Conservation (phyloP, 2,888 invertebrate genomes). For the Drosophila sordidapex region DNA sequence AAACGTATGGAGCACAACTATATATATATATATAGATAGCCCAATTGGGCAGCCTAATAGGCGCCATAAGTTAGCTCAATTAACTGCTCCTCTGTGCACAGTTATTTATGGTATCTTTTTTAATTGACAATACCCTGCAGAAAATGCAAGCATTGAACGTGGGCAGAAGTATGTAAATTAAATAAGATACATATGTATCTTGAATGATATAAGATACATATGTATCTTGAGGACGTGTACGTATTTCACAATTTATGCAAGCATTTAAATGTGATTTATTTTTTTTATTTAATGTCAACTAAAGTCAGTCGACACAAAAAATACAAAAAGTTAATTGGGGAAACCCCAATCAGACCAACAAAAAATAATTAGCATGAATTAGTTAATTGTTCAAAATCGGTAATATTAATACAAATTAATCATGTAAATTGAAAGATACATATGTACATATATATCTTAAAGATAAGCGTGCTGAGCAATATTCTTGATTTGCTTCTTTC, state of each 20-base stretch:
- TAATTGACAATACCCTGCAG: neutral
- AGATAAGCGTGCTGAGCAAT: neutral
- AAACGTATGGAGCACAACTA: slow-evolving; percentile 13
- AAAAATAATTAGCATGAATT: too few relatives aligned
- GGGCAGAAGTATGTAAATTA: neutral
- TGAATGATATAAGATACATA: neutral
- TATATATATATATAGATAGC: neutral
- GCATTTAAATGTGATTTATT: neutral
- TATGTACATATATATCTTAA: neutral
- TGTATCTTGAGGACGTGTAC: neutral
- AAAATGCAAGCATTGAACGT: neutral
- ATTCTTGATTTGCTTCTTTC: too few relatives aligned
- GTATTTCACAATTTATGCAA: neutral
- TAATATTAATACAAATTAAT: neutral
- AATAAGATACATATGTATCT: too few relatives aligned
- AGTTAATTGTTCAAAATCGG: neutral
- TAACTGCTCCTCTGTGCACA: slow-evolving; percentile 35
- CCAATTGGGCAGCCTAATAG: slow-evolving; percentile 49
- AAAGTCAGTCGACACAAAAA: neutral
- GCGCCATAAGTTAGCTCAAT: slow-evolving; percentile 50
- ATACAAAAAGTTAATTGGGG: too few relatives aligned
- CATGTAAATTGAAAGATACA: neutral
- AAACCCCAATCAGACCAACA: too few relatives aligned
- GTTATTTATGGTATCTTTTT: slow-evolving; percentile 1
- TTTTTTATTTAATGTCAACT: too few relatives aligned